Percentiles rank a stretch among this genome's conserved stretches.
These are phyloP conservation scores for Brachypterus glaber DNA, from an alignment of 2,888 invertebrate genomes.

Conservation along the genomic window DNA sequence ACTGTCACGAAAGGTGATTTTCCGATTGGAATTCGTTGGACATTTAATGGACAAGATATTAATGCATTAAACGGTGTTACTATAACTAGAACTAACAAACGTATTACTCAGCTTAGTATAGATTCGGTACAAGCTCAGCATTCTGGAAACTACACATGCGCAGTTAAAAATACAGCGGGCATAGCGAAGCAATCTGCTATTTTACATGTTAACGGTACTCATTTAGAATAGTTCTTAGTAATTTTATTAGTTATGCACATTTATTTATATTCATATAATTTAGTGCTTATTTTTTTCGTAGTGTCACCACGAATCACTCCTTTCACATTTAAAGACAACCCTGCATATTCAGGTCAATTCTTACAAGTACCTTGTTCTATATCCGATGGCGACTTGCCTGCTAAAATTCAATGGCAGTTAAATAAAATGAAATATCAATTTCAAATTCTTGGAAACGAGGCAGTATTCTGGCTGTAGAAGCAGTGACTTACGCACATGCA, in stretches of 20 bases:
- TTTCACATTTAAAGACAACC: constrained; percentile 55
- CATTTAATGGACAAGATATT: constrained; percentile 49
- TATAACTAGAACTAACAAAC: constrained; percentile 38
- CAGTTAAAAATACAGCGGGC: constrained; percentile 46
- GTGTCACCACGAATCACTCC: constrained; percentile 57
- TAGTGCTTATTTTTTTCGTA: constrained; percentile 35
- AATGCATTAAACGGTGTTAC: constrained; percentile 19
- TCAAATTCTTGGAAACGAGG: constrained; percentile 38
- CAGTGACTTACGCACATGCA: constrained; percentile 56
- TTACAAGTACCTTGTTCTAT: constrained; percentile 54
- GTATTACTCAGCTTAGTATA: constrained; percentile 54
- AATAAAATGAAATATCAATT: constrained; percentile 38
- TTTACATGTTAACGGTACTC: constrained; percentile 38
- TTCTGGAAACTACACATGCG: constrained; percentile 49
- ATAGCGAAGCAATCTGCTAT: constrained; percentile 41
- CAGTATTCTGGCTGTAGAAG: constrained; percentile 54
- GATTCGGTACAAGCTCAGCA: constrained; percentile 46
- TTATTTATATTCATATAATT: background rate
- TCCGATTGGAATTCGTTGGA: constrained; percentile 59
- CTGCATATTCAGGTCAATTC: constrained; percentile 51
- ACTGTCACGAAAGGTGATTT: constrained; percentile 61
- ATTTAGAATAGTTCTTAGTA: constrained; percentile 20
- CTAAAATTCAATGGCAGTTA: constrained; percentile 53
- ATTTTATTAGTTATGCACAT: background rate
- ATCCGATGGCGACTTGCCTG: constrained; percentile 54